phyloP scores from a whole-genome alignment of 2,888 invertebrate genomes.

The Zelleria hepariella region DNA sequence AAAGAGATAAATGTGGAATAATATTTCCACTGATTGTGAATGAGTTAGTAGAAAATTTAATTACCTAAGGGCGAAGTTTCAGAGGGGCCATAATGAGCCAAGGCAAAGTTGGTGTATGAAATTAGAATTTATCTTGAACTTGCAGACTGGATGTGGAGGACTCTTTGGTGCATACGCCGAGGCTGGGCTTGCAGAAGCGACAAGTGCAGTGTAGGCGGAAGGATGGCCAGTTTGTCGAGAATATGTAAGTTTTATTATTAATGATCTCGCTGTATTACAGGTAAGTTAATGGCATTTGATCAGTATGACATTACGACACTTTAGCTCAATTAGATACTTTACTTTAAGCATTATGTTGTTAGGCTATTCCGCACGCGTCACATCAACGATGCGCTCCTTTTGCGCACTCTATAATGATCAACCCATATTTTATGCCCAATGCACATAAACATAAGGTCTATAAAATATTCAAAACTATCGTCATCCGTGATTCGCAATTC shows the following conservation, averaged over 20 bases:
- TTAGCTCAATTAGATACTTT: too few species aligned
- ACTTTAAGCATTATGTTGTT: too few species aligned
- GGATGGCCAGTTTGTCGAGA: slow-evolving; percentile 49
- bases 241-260: slow-evolving; percentile 50
- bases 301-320: too few species aligned
- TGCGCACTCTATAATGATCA: too few species aligned
- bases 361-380: too few species aligned
- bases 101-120: neutral
- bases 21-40: neutral
- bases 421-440: neutral
- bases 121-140: neutral
- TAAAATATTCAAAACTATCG: slow-evolving; percentile 1
- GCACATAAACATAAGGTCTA: neutral
- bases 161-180: slow-evolving; percentile 58
- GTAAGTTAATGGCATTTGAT: too few species aligned
- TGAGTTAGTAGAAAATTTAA: neutral
- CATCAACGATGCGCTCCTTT: too few species aligned
- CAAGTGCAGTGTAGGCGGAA: slow-evolving; percentile 57
- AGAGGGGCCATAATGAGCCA: neutral
- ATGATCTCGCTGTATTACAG: too few species aligned
- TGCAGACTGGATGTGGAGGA: slow-evolving; percentile 21
- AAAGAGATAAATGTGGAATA: neutral
- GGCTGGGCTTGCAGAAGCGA: slow-evolving; percentile 54
- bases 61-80: neutral
- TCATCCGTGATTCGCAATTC: neutral